Base-by-base conservation (phyloP, 2,888 invertebrate genomes). In the Diploptera punctata region DNA sequence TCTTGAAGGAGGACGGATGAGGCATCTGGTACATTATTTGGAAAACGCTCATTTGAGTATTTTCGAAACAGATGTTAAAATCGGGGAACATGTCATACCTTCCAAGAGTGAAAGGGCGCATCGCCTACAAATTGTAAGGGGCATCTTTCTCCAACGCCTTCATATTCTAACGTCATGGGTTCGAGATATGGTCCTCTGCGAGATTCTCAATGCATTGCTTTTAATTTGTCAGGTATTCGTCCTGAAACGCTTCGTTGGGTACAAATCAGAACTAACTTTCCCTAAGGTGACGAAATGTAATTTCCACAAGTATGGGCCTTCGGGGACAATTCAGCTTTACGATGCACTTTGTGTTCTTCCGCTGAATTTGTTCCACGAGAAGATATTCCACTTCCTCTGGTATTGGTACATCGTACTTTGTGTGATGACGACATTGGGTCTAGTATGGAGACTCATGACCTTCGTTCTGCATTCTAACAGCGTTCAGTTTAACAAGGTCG, bases 401-500 rank as follows among this genome's bases (percentile, higher is more conserved):
- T 82, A 81, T 75, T 81, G 80, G 80, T 82, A 73, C 47, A 44
- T 62, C 5, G n/a, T 73, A 13, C 57, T 75, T 44, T 26, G 24
- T 9, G 13, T 57, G 2, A 67, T 47, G 7, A 75, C 75, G 4
- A n/a, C 33, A 0, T 26, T 62, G 16, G 67, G 67, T 2, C 21
- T 75, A 38, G 21, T 75, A 16, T 75, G 75, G 75, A 67, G 75
- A 47, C 18, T 74, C 18, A 16, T 73, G 19, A 73, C 75, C 18
- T 31, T 73, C 33, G 10, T 71, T 3, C 70, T 73, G 21, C 75
- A 75, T 62, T 77, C 33, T 72, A 80, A 80, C 71, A 88, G 89
- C 75, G 80, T 86, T 0, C 79, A 79, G 13, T 93, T 93, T 83
- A 92, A 91, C 79, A 84, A 86, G 77, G 70, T 87, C 74, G 85